Percentiles rank a stretch among this genome's conserved stretches.
phyloP scores from a whole-genome alignment of 2,113 vertebrate species.

The Thunnus thynnus region DNA sequence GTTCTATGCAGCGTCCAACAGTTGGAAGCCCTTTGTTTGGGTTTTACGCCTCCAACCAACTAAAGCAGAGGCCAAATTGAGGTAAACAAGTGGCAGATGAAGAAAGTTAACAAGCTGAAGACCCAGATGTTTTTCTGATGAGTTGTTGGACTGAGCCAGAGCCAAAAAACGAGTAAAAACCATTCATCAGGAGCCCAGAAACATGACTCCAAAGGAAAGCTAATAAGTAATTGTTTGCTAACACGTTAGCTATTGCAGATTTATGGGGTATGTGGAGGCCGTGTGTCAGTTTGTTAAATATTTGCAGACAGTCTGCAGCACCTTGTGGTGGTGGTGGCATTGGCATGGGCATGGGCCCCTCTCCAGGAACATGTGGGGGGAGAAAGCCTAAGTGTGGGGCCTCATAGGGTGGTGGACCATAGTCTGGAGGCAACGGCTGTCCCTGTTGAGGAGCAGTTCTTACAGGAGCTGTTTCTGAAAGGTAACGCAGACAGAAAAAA shows the following conservation, averaged over 20 bases:
- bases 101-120: no score
- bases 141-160: neutral
- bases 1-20: no score
- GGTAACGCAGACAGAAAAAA: conserved; percentile 21
- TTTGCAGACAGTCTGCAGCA: conserved; percentile 65
- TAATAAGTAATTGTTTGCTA: neutral
- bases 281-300: neutral
- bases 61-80: neutral
- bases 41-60: neutral
- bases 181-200: neutral
- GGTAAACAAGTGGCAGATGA: neutral
- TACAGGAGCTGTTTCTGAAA: conserved; percentile 79
- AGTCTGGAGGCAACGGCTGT: conserved; percentile 89
- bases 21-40: neutral
- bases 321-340: conserved; percentile 83
- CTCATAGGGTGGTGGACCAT: conserved; percentile 95
- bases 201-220: no score
- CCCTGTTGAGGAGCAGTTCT: conserved; percentile 87
- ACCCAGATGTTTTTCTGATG: neutral
- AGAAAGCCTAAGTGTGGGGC: conserved; percentile 88
- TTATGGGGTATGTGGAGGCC: no score
- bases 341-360: conserved; percentile 84
- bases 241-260: neutral
- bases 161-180: neutral
- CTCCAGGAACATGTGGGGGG: conserved; percentile 90